Percentiles rank a stretch among this genome's conserved stretches.
These are phyloP conservation scores for Seriola dumerili DNA, from an alignment of 2,113 vertebrate species.

Conservation along the genomic window DNA sequence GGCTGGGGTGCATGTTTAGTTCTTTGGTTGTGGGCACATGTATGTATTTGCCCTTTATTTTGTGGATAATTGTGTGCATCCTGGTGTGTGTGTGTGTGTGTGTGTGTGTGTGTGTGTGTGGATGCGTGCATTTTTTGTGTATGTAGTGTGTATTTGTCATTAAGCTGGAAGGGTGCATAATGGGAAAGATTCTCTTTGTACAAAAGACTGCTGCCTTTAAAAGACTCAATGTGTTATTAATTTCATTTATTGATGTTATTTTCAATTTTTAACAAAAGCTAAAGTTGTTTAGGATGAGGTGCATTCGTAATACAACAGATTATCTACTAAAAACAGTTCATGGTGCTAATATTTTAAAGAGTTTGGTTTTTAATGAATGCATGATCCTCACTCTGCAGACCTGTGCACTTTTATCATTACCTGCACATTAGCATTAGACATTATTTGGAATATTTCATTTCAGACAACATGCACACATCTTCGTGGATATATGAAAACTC, in stretches of 20 bases:
- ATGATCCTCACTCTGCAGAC: not conserved
- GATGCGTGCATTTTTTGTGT: not conserved
- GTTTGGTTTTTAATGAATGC: not conserved
- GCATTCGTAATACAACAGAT: not conserved
- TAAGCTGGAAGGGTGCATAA: constrained; percentile 2
- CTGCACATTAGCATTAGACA: not conserved
- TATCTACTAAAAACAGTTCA: not conserved
- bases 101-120: not conserved
- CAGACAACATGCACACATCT: not conserved
- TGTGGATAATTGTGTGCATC: not conserved
- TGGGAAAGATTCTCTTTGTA: not conserved
- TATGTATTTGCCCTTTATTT: not conserved
- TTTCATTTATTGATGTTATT: not conserved
- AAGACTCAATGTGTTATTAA: not conserved
- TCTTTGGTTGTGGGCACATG: not conserved
- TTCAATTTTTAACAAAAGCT: not conserved
- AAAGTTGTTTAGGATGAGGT: not conserved
- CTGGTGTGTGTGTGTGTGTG: not conserved
- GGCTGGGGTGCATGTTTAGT: not conserved
- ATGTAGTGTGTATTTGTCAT: not conserved
- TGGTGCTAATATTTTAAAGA: not conserved
- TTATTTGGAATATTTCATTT: not conserved
- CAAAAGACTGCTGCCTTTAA: not conserved
- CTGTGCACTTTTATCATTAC: not conserved
- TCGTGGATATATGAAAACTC: not conserved